These are phyloP conservation scores for Lasioglossum baleicum DNA, from an alignment of 1,140 invertebrate genomes.

Conservation along the genomic window DNA sequence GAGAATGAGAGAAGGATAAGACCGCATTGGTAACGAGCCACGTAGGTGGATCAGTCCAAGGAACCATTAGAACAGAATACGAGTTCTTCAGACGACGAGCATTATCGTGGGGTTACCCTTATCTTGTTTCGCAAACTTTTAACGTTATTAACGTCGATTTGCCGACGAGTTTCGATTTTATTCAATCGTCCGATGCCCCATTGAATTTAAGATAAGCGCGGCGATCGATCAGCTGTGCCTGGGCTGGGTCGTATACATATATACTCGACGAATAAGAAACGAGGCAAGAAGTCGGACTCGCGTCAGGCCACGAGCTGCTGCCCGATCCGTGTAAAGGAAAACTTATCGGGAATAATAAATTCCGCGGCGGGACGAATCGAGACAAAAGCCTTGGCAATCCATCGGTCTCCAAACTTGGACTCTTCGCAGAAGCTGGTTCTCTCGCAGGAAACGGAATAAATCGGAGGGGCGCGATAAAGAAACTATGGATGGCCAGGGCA, in stretches of 20 bases:
- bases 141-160: slow-evolving; percentile 52
- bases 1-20: too few species aligned
- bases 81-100: background rate
- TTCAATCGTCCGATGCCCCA: slow-evolving; percentile 43
- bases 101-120: slow-evolving; percentile 2
- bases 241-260: background rate
- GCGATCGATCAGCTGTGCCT: slow-evolving; percentile 33
- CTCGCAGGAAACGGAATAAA: slow-evolving; percentile 38
- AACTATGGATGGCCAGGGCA: background rate
- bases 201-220: slow-evolving; percentile 63
- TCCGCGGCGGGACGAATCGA: slow-evolving; percentile 58
- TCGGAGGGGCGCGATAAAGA: slow-evolving; percentile 45
- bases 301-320: background rate
- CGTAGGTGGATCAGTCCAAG: background rate
- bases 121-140: slow-evolving; percentile 34
- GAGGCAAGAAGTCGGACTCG: slow-evolving; percentile 25
- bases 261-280: slow-evolving; percentile 27
- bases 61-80: slow-evolving; percentile 7
- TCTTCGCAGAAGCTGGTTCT: background rate
- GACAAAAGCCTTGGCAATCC: slow-evolving; percentile 69
- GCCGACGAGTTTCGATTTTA: slow-evolving; percentile 32
- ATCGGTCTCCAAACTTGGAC: slow-evolving; percentile 65
- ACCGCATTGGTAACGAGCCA: background rate
- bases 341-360: slow-evolving; percentile 76
- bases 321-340: slow-evolving; percentile 45